phyloP scores from a whole-genome alignment of 2,113 vertebrate species.

The Myrmecophaga tridactyla region DNA sequence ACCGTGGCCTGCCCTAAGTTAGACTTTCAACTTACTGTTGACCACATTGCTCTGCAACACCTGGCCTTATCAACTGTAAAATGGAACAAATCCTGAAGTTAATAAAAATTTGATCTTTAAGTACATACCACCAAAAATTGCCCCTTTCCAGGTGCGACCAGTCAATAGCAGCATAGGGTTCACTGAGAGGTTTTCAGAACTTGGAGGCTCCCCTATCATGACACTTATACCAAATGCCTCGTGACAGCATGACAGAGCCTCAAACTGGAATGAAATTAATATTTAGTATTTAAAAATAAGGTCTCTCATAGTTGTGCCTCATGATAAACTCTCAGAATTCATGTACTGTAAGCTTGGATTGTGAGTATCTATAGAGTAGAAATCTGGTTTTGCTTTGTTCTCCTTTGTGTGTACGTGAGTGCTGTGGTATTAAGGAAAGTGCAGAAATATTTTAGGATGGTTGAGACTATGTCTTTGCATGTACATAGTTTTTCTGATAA shows the following conservation, averaged over 20 bases:
- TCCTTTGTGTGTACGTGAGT: not conserved
- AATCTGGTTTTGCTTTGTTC: not conserved
- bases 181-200: slow-evolving; percentile 64
- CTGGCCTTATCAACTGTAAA: not conserved
- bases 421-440: not conserved
- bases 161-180: slow-evolving; percentile 77
- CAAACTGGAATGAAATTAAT: not conserved
- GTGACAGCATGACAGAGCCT: not conserved
- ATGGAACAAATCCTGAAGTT: not conserved
- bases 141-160: slow-evolving; percentile 84
- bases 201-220: slow-evolving; percentile 79
- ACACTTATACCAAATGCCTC: slow-evolving; percentile 81
- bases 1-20: too few species aligned
- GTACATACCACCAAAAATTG: slow-evolving; percentile 84
- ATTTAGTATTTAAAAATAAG: not conserved
- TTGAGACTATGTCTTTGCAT: not conserved
- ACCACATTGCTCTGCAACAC: not conserved
- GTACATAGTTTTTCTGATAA: not conserved
- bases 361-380: not conserved
- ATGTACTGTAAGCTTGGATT: not conserved
- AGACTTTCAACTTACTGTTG: not conserved
- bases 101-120: not conserved
- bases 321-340: not conserved
- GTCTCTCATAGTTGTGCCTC: not conserved
- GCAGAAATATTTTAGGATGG: not conserved